Base-by-base conservation (phyloP, 2,888 invertebrate species). In the Allacma fusca region DNA sequence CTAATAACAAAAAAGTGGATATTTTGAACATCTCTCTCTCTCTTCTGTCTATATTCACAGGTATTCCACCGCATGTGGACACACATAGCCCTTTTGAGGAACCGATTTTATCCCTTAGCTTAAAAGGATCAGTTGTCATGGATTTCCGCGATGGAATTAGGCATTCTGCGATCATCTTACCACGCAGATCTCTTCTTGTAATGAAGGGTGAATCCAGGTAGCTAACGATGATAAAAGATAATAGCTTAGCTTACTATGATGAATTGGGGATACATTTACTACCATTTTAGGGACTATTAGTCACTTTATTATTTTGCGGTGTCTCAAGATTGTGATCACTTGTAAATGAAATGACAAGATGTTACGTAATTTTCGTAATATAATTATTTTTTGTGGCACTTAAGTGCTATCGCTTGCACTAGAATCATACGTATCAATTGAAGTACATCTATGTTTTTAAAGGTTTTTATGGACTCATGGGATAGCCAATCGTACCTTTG, bases 11-110 rank as follows among this genome's bases (percentile, higher is more conserved):
- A 40, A 40, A 40, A 5, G 40, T 40, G 5, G 5, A 13, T 13
- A 40, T 9, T 9, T 40, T 5, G 7, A 13, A 40, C 5, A 40
- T 5, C 40, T 9, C 5, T 40, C 40, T 5, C 13, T 40, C 40
- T 13, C 5, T 40, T 40, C 40, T 72, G 57, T 70, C 5, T 34
- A 16, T 29, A 28, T 70, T 13, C n/a, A n/a, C n/a, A 93, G 95
- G 96, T 57, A 98, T 99, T 86, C 98, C 98, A 43, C 91, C 93
- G 0, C 98, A 99, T 87, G 91, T 97, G 24, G 98, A 99, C 86
- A 97, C 95, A 0, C 97, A 97, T 86, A 96, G 96, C 86, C 93
- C 96, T 0, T 99, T 98, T 87, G 92, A 94, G 82, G 92, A 93
- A 85, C 93, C 93, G 1, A 93, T 98, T 80, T 86, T 97, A 29